A percentile compares a stretch with the other conserved stretches of the same genome.
Conservation (phyloP, 2,888 invertebrate species). For the Apotomis capreana region DNA sequence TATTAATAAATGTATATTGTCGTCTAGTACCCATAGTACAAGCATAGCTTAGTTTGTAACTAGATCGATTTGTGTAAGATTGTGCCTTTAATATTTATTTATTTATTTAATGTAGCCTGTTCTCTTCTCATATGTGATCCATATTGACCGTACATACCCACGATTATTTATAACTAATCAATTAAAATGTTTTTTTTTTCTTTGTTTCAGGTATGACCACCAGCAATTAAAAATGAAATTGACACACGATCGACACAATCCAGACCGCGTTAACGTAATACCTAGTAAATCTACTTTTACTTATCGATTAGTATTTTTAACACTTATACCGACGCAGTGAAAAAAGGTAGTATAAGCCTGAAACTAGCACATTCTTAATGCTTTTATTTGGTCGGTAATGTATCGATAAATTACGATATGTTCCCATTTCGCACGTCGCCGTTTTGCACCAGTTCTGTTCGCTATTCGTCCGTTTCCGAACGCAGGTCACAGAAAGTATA, state of each 20-base stretch:
- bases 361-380: not conserved
- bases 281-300: constrained; percentile 22
- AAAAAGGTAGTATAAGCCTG: not conserved
- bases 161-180: not conserved
- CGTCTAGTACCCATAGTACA: too few species aligned
- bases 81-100: too few species aligned
- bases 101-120: too few species aligned
- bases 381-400: not conserved
- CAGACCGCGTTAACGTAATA: constrained; percentile 11
- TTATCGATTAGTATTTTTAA: not conserved
- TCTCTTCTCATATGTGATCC: not conserved
- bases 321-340: not conserved
- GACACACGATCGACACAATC: not conserved
- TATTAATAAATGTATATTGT: too few species aligned
- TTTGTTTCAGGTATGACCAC: constrained; percentile 31
- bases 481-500: not conserved
- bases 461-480: constrained; percentile 14
- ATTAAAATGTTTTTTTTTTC: not conserved
- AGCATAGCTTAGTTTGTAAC: too few species aligned
- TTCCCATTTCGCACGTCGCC: constrained; percentile 26
- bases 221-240: not conserved
- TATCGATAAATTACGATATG: constrained; percentile 21
- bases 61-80: too few species aligned
- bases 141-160: too few species aligned
- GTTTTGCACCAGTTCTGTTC: constrained; percentile 29